Evolutionary conservation across 2,113 vertebrate species (phyloP), one percentile per base, ranked within the genome.

Genomic region (Peromyscus californicus): DNA sequence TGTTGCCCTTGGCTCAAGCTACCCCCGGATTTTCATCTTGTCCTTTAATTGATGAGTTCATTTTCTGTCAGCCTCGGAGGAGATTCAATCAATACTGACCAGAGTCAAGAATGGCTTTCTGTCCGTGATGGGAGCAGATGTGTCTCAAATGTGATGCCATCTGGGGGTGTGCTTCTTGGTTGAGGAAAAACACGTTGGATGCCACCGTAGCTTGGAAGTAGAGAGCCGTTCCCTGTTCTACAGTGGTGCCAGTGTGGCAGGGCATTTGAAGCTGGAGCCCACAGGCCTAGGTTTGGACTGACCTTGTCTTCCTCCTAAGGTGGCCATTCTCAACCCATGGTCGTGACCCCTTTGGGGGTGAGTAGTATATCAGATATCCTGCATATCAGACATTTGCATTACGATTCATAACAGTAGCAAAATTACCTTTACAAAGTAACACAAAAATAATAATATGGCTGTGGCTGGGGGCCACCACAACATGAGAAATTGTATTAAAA

Each of bases 11-110:
- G 98, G 97, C 61, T 97, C 98, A 94, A 89, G 61, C 95, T 99
- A 97, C 98, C 98, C 97, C 98, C 97, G 94, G 31, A 90, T 97
- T 97, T 98, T 99, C 96, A 98, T 98, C 97, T 99, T 99, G 97
- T 98, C 96, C 1, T 90, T 97, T 97, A 97, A 63, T 98, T 97
- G 97, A 63, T 98, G 96, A 26, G 98, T 94, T 91, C 95, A 97
- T 89, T 98, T 98, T 59, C 98, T 97, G 7, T 98, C 99, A 0
- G 99, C 99, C 72, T 99, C 99, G 0, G 99, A 99, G 12, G 99
- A 99, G 93, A 99, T 99, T 39, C 99, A 99, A 21, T 99, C 99
- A 59, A 99, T 98, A 74, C 99, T 99, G 98, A 99, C 99, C 13
- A 98, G 98, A 4, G 99, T 97, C 8, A 98, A 54, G 97, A 96